Base-by-base conservation (phyloP, 1,140 invertebrate genomes). In the Aethina tumida region DNA sequence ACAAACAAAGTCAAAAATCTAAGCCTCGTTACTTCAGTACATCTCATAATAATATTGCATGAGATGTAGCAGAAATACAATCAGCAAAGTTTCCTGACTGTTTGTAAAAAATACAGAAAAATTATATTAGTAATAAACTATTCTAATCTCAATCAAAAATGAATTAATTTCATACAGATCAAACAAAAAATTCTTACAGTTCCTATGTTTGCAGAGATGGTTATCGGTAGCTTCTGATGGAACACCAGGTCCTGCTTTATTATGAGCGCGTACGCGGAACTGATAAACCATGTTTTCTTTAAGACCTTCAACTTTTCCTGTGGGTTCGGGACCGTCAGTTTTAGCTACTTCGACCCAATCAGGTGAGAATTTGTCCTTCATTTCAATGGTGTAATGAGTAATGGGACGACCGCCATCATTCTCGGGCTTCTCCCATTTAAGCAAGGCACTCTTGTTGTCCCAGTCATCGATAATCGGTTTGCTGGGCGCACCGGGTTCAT, bases 371-470 rank as follows among this genome's bases (percentile, higher is more conserved):
- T 97, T 97, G 56, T 97, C 91, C 59, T 94, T 96, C 69, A 90
- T 91, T 69, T 99, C 94, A 29, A 99, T 75, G 14, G 93, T 75
- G 53, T 98, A 99, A 49, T 93, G 86, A 30, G 79, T 77, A 43
- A 99, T 90, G n/a, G 93, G 86, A 42, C 93, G 75, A 15, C 96
- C 95, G 56, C 94, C 94, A 61, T 97, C 90, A 42, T 73, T 83
- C 17, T 77, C 75, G 8, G 95, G 94, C 54, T 83, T 78, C 26
- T 79, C 74, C 95, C 95, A 99, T 62, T 84, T 80, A 13, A 99
- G 67, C 1, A 81, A 80, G 0, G 88, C 92, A 46, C 82, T 88
- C 52, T 84, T 81, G 50, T 93, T 92, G 56, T 94, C 90, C 59
- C 92, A 97, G 61, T 99, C 95, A 38, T 82, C 75, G 49, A 98